Percentiles rank a stretch among this genome's conserved stretches.
Evolutionary conservation across 2,113 vertebrate species (phyloP).

Genomic region (Macquaria ambigua): DNA sequence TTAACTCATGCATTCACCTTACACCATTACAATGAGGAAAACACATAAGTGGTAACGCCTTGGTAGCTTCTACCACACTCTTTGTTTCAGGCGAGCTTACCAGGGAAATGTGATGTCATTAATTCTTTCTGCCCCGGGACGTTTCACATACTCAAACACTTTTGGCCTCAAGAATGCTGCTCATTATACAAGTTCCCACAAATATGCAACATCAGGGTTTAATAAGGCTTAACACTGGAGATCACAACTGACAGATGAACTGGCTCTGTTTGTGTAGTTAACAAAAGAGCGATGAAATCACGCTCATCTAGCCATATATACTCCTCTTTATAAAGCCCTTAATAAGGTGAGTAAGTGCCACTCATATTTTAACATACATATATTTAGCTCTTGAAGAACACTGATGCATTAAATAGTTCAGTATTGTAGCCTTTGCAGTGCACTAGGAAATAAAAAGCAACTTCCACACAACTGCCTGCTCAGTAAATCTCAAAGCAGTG

Average conservation of each 20-base stretch:
- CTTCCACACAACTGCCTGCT: background rate
- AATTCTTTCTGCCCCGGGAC: slow-evolving; percentile 33
- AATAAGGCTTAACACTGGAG: slow-evolving; percentile 23
- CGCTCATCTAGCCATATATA: background rate
- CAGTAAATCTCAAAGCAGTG: slow-evolving; percentile 12
- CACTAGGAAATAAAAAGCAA: background rate
- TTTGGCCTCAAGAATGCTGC: slow-evolving; percentile 29
- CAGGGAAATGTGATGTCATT: slow-evolving; percentile 51
- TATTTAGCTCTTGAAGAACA: background rate
- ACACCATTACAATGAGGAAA: background rate
- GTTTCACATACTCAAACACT: slow-evolving; percentile 46
- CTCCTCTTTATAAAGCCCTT: background rate
- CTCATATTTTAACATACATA: background rate
- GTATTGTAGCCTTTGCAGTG: background rate
- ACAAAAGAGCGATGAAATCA: slow-evolving; percentile 35
- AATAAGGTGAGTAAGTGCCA: background rate
- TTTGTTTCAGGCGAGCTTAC: slow-evolving; percentile 32
- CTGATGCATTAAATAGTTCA: background rate
- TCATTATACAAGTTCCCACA: slow-evolving; percentile 53
- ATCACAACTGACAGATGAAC: slow-evolving; percentile 30
- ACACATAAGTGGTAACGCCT: slow-evolving; percentile 3
- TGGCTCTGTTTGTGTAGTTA: slow-evolving; percentile 21
- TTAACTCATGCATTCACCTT: slow-evolving; percentile 8
- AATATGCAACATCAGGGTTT: slow-evolving; percentile 54
- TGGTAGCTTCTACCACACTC: slow-evolving; percentile 2